These are phyloP conservation scores for Drosophila limbata DNA, from an alignment of 2,888 invertebrate species.

Conservation along the genomic window DNA sequence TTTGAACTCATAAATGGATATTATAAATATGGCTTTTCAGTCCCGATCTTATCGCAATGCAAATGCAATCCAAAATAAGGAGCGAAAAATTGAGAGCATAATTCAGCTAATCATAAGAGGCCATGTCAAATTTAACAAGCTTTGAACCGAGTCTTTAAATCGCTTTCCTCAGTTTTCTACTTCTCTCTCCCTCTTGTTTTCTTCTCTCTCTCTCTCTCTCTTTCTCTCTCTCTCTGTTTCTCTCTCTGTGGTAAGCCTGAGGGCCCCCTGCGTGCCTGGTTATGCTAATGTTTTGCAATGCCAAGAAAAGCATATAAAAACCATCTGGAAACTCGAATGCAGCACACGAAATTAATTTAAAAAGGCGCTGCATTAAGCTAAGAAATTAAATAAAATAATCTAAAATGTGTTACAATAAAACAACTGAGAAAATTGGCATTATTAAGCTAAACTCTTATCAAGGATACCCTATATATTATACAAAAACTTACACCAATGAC, in stretches of 20 bases:
- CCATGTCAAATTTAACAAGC: constrained; percentile 72
- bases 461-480: constrained; percentile 11
- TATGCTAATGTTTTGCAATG: constrained; percentile 68
- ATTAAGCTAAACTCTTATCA: not conserved
- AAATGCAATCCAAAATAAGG: constrained; percentile 42
- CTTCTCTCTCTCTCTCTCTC: not conserved
- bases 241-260: not conserved
- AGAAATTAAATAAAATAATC: constrained; percentile 65
- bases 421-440: constrained; percentile 5
- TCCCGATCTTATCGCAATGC: constrained; percentile 64
- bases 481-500: not conserved
- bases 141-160: constrained; percentile 27
- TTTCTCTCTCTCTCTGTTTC: not conserved
- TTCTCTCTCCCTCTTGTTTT: too few species aligned
- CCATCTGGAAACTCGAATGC: constrained; percentile 38
- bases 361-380: constrained; percentile 65
- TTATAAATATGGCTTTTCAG: constrained; percentile 8
- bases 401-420: constrained; percentile 59
- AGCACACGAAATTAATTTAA: constrained; percentile 66
- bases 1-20: not conserved
- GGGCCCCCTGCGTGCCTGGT: constrained; percentile 61
- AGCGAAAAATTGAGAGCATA: constrained; percentile 38
- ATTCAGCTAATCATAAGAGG: constrained; percentile 76
- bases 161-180: not conserved
- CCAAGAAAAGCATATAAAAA: constrained; percentile 32